Evolutionary conservation across 2,888 invertebrate species (phyloP), one percentile per base, ranked within the genome.

Genomic region (Phyto melanocephala): DNA sequence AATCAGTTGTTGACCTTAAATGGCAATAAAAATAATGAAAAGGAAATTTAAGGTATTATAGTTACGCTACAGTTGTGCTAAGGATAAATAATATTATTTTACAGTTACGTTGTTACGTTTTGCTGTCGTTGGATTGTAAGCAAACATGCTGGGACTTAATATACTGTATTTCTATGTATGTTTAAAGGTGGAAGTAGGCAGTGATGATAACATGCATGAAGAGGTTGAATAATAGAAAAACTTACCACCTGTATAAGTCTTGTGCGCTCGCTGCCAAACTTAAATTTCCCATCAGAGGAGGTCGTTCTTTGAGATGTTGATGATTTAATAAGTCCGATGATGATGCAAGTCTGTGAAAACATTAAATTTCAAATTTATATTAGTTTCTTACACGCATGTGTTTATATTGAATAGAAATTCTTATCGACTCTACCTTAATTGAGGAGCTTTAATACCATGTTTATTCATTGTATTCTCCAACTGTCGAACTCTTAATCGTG

Each of bases 401-500:
- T n/a, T n/a, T n/a, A n/a, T n/a, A 4, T 20, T 28, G 4, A 50
- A 42, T 42, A 33, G 15, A 2, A 56, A 4, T 22, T 3, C 15
- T 47, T 8, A 11, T 28, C 47, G 1, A 20, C 8, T 70, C 35
- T 68, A 94, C 93, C 93, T 93, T 88, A 94, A 93, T 87, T 95
- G 94, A 84, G 95, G 95, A 84, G 96, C 95, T 88, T 95, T 94
- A 89, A 96, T 94, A 86, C 96, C 96, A 91, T 96, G 95, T 81
- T 94, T 94, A 90, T 96, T 96, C 92, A 97, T 93, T 88, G 96
- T 95, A 89, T 95, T 96, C 88, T 97, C 96, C 87, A 98, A 92
- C 90, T 97, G 96, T 80, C 96, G 94, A 87, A 97, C 96, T 87
- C 96, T 94, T 87, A 97, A 93, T 86, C 95, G 93, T 0, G 97